Conservation (phyloP, 2,113 vertebrate species). For the Myotis yumanensis region DNA sequence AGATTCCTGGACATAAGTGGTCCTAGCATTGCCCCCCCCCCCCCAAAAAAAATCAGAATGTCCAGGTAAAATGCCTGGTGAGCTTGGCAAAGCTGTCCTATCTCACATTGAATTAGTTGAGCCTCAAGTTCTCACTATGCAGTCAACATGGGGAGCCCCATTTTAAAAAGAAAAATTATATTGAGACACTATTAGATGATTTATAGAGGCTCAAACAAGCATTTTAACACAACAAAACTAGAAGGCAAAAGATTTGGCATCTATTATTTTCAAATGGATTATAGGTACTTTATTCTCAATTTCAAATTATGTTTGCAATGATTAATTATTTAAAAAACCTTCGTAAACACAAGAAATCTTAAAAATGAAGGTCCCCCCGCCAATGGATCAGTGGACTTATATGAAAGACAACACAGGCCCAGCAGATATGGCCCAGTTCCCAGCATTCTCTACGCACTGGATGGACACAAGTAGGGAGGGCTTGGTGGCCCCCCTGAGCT, state of each 20-base stretch:
- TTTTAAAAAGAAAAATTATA: slow-evolving; percentile 10
- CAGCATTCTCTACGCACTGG: background rate
- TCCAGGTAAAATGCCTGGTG: background rate
- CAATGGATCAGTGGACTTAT: background rate
- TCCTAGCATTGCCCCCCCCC: background rate
- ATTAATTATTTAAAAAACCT: slow-evolving; percentile 9
- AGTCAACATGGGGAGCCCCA: background rate
- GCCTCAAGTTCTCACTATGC: background rate
- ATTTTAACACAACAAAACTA: slow-evolving; percentile 29
- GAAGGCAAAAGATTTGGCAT: slow-evolving; percentile 2
- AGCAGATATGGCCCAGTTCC: background rate
- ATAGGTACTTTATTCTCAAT: background rate
- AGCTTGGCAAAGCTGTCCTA: background rate
- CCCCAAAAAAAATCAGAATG: background rate
- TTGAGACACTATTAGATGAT: background rate
- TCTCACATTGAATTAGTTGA: background rate
- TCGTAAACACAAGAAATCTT: background rate
- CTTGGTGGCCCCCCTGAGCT: background rate
- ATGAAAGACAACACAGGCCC: background rate
- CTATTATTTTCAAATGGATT: background rate
- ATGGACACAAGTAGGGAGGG: rapidly evolving
- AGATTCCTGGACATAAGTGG: background rate
- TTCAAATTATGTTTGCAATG: slow-evolving; percentile 37
- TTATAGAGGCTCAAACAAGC: background rate
- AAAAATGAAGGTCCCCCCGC: background rate